Evolutionary conservation across 2,113 vertebrate species (phyloP).

Genomic region (Herpetotheres cachinnans): DNA sequence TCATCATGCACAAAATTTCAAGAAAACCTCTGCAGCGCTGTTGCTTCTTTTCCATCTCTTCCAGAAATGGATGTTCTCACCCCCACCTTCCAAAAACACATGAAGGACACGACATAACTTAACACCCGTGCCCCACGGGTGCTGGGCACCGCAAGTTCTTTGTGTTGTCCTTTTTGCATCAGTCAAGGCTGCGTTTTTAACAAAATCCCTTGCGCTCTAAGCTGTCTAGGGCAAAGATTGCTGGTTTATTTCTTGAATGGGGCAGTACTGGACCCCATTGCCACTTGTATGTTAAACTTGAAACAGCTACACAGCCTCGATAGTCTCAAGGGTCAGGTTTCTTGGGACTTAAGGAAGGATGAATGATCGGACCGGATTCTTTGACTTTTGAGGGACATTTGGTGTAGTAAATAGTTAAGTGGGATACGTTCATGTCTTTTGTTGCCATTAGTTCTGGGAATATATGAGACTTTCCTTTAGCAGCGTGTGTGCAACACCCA

Average conservation of each 20-base stretch:
- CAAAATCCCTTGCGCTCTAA: not conserved
- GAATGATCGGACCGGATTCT: not conserved
- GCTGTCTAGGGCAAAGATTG: not conserved
- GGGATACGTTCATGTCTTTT: not conserved
- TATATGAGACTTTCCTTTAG: not conserved
- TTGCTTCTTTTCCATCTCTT: not conserved
- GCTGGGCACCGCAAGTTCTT: not conserved
- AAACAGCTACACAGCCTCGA: not conserved
- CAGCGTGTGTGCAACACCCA: not conserved
- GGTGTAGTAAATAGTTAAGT: not conserved
- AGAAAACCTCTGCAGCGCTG: not conserved
- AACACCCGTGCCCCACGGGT: rapidly evolving
- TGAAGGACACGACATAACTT: not conserved
- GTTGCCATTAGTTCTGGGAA: not conserved
- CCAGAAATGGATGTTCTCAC: not conserved
- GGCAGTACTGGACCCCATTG: not conserved
- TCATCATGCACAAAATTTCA: not conserved
- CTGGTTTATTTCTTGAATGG: not conserved
- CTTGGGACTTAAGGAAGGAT: not conserved
- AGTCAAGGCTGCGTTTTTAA: not conserved
- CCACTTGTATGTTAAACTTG: too few species aligned
- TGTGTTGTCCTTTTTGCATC: not conserved
- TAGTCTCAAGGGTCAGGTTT: not conserved
- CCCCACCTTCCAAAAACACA: not conserved
- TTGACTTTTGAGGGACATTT: not conserved